These are phyloP conservation scores for Drosophila dives DNA, from an alignment of 2,888 invertebrate genomes.

Conservation along the genomic window DNA sequence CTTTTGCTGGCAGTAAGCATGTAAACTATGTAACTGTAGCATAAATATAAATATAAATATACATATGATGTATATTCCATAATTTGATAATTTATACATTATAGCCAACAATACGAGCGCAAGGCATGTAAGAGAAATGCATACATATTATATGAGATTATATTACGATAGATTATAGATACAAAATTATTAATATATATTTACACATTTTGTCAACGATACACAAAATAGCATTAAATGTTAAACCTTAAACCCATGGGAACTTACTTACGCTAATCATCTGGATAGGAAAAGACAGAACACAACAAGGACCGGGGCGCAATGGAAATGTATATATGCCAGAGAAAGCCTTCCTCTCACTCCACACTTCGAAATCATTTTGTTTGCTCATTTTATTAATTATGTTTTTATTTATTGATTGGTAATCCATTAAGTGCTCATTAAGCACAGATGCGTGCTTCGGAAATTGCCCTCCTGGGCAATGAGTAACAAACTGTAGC, in stretches of 20 bases:
- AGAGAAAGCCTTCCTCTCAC: conserved; percentile 24
- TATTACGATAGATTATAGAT: conserved; percentile 31
- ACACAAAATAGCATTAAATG: conserved; percentile 27
- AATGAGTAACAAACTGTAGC: not conserved
- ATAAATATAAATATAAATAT: conserved; percentile 31
- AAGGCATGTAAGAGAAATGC: conserved; percentile 80
- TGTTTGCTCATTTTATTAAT: not conserved
- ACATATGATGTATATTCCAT: conserved; percentile 43
- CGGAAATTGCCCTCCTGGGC: conserved; percentile 1
- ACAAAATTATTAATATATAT: conserved; percentile 12
- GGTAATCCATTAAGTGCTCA: not conserved
- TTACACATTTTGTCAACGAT: conserved; percentile 4
- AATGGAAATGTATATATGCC: conserved; percentile 32
- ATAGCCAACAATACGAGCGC: conserved; percentile 71
- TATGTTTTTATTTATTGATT: conserved; percentile 6
- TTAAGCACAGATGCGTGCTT: not conserved
- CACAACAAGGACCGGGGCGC: conserved; percentile 42
- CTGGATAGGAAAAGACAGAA: conserved; percentile 50
- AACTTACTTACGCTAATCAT: conserved; percentile 57
- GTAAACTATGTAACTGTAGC: conserved; percentile 80
- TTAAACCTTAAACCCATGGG: conserved; percentile 37
- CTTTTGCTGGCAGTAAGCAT: conserved; percentile 82
- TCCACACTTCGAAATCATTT: conserved; percentile 7
- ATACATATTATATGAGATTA: conserved; percentile 49
- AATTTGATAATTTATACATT: conserved; percentile 35